phyloP scores from a whole-genome alignment of 2,113 vertebrate species.

The Pantherophis guttatus region DNA sequence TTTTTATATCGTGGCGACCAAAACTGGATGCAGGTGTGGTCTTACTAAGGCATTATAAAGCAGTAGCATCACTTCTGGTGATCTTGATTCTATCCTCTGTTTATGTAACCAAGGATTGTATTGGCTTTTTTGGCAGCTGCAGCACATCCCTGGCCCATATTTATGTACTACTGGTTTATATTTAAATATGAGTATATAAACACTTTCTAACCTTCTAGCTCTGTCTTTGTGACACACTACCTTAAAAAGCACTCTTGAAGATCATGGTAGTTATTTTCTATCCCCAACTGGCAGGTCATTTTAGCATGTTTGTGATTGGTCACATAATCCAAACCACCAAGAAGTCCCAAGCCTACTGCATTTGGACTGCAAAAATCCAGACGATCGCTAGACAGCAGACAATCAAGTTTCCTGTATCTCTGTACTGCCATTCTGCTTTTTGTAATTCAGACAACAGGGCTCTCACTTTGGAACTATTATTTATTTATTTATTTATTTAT shows the following conservation, averaged over 20 bases:
- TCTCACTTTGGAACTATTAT: not conserved
- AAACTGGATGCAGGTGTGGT: not conserved
- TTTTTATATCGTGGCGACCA: not conserved
- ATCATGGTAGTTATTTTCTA: not conserved
- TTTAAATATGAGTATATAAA: not conserved
- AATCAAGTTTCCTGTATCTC: not conserved
- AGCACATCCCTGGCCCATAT: not conserved
- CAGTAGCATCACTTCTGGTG: not conserved
- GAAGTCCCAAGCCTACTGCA: not conserved
- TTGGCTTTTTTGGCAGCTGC: too few relatives aligned
- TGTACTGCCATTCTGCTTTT: not conserved
- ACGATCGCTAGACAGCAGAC: not conserved
- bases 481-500: too few relatives aligned
- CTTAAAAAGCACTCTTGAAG: not conserved
- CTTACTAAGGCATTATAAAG: not conserved
- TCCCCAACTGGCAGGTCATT: not conserved
- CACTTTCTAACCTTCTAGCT: not conserved
- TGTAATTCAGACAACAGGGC: not conserved
- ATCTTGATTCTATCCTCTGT: not conserved
- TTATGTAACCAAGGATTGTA: not conserved
- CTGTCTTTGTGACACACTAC: not conserved
- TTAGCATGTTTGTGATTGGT: not conserved
- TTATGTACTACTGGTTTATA: too few relatives aligned
- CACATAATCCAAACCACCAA: not conserved
- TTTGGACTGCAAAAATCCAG: not conserved